A percentile compares a stretch with the other conserved stretches of the same genome.
Evolutionary conservation across 2,113 vertebrate species (phyloP).

Genomic region (Leucoraja erinaceus): DNA sequence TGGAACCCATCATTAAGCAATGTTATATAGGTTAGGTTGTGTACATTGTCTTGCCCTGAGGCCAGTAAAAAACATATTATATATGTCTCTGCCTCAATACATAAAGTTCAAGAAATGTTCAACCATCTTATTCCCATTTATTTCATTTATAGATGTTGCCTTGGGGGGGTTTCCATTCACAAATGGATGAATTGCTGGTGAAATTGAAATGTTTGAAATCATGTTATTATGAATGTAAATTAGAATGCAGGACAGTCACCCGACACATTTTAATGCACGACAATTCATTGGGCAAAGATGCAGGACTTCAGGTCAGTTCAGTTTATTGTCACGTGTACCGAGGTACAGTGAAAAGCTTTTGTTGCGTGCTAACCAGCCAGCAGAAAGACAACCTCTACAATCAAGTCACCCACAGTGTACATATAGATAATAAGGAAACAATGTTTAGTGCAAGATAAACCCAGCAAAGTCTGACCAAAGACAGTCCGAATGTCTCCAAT

Average conservation of each 20-base stretch:
- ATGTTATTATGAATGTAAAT: neutral
- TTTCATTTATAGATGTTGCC: neutral
- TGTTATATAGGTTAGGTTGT: neutral
- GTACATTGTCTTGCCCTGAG: neutral
- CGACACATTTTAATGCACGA: neutral
- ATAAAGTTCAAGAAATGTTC: neutral
- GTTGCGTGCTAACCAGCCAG: too few species aligned
- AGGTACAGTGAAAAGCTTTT: too few species aligned
- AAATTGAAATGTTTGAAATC: conserved; percentile 1
- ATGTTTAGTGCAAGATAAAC: too few species aligned
- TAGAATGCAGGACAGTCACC: too few species aligned
- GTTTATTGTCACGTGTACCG: too few species aligned
- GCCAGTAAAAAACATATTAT: neutral
- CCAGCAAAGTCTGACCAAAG: too few species aligned
- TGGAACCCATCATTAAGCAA: neutral
- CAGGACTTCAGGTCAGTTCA: neutral
- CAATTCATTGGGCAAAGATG: neutral
- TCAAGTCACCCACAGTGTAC: too few species aligned
- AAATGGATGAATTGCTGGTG: neutral
- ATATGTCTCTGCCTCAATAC: neutral
- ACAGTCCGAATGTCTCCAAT: too few species aligned
- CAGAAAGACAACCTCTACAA: too few species aligned
- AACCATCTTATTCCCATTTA: neutral
- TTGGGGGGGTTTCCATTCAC: neutral
- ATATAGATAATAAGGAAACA: too few species aligned